Conservation (phyloP, 2,888 invertebrate species). For the Chloroclysta siterata region DNA sequence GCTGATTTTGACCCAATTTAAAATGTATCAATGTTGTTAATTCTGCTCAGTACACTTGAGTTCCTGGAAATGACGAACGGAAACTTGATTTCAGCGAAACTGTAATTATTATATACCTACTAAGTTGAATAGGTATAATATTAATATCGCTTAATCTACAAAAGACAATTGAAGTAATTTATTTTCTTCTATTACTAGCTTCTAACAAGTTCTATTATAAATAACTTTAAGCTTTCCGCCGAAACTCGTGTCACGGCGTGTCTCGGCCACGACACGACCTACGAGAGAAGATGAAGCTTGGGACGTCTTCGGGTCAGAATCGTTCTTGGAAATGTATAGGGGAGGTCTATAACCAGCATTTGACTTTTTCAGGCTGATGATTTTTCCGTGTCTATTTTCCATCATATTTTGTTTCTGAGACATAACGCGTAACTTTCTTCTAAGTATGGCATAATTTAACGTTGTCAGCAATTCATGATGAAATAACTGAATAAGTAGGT, state of each 20-base stretch:
- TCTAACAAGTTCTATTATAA: too few species aligned
- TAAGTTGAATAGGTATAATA: background rate
- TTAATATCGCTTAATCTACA: background rate
- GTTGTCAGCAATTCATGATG: background rate
- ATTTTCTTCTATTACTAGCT: too few species aligned
- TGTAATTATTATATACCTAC: background rate
- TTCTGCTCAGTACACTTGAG: conserved; percentile 42
- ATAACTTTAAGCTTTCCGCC: too few species aligned
- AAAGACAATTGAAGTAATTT: background rate
- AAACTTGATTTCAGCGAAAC: conserved; percentile 34
- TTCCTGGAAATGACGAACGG: conserved; percentile 37
- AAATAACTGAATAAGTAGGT: conserved; percentile 36
- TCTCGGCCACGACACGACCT: too few species aligned
- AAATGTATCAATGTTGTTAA: conserved; percentile 54
- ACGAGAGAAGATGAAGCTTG: too few species aligned
- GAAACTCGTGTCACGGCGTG: too few species aligned
- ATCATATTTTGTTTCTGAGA: background rate
- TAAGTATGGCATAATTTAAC: background rate
- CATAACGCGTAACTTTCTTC: background rate
- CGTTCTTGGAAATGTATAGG: too few species aligned
- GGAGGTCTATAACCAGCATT: too few species aligned
- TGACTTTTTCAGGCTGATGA: too few species aligned
- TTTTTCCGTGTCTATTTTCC: background rate
- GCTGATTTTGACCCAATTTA: conserved; percentile 82
- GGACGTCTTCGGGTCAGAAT: too few species aligned